A percentile compares a stretch with the other conserved stretches of the same genome.
Evolutionary conservation across 2,797 vertebrate species (phyloP).

Genomic region (Cyclopterus lumpus): DNA sequence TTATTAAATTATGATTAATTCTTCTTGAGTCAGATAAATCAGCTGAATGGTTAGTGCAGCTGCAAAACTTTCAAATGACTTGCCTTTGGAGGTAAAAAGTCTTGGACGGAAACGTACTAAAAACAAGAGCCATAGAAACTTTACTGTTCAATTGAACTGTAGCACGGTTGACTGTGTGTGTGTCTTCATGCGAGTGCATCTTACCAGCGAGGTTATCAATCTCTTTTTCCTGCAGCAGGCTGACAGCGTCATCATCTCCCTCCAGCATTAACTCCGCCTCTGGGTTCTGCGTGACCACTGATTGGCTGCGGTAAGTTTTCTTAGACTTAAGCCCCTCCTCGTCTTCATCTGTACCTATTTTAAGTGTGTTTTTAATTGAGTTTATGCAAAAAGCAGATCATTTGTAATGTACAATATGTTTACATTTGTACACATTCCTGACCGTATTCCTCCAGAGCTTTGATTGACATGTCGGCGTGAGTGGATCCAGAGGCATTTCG

Average conservation of each 20-base stretch:
- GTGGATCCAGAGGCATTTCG: conserved; percentile 98
- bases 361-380: not conserved
- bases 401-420: not conserved
- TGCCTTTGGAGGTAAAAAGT: conserved; percentile 95
- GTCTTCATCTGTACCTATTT: conserved; percentile 88
- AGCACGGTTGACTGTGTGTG: not conserved
- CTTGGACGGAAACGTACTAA: conserved; percentile 91
- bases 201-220: conserved; percentile 98
- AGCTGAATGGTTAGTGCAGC: conserved; percentile 67
- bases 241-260: conserved; percentile 97
- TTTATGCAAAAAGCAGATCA: not conserved
- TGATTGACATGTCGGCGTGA: conserved; percentile 91
- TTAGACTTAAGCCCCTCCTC: conserved; percentile 93
- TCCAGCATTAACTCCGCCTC: conserved; percentile 98
- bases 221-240: conserved; percentile 97
- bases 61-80: conserved; percentile 82
- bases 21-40: conserved; percentile 35
- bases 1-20: conserved; percentile 42
- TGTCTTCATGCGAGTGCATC: conserved; percentile 4
- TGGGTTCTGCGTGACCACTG: conserved; percentile 93
- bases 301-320: conserved; percentile 94
- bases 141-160: conserved; percentile 23
- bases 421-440: conserved; percentile 63
- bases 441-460: conserved; percentile 94
- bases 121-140: conserved; percentile 73